Base-by-base conservation (phyloP, 2,113 vertebrate genomes). In the Microcebus murinus region DNA sequence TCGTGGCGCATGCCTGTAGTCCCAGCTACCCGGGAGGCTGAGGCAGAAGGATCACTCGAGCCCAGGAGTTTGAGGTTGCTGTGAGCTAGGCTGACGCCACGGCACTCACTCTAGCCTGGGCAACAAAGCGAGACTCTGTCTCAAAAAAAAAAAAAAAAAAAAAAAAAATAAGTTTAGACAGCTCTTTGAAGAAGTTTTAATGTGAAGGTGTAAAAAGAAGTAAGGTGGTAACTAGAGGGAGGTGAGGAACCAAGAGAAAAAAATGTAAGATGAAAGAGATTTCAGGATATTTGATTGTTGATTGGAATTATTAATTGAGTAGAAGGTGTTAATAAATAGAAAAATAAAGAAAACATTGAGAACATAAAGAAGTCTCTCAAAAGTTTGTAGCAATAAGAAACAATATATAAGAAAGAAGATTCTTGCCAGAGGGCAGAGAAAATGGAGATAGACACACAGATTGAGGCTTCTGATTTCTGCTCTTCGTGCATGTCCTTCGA, bases 131-230 rank as follows among this genome's bases (percentile, higher is more conserved):
- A n/a, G n/a, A n/a, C n/a, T n/a, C n/a, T n/a, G n/a, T n/a, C n/a
- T n/a, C n/a, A n/a, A n/a, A n/a, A n/a, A n/a, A n/a, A n/a, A n/a
- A n/a, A n/a, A n/a, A 48, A 59, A 15, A 34, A 45, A n/a, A n/a
- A n/a, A 45, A 45, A 96, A 87, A 79, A 52, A 8, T 31, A 93
- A n/a, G 9, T 61, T 36, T 10, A 80, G 23, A 52, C 13, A 87
- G 67, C 14, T 87, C 18, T 90, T 52, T 96, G 23, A 83, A 36
- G 17, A 92, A 73, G 8, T 92, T 90, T 96, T 74, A 74, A 20
- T 36, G 1, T 50, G 61, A 67, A 87, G 23, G 23, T 73, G 1
- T 55, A 48, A 65, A 87, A 52, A 94, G n/a, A 83, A 2, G 18
- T 82, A 65, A 50, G 27, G 14, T 21, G 42, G 2, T 29, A 84